phyloP scores from a whole-genome alignment of 2,888 invertebrate genomes.

The Campoplex capitator region DNA sequence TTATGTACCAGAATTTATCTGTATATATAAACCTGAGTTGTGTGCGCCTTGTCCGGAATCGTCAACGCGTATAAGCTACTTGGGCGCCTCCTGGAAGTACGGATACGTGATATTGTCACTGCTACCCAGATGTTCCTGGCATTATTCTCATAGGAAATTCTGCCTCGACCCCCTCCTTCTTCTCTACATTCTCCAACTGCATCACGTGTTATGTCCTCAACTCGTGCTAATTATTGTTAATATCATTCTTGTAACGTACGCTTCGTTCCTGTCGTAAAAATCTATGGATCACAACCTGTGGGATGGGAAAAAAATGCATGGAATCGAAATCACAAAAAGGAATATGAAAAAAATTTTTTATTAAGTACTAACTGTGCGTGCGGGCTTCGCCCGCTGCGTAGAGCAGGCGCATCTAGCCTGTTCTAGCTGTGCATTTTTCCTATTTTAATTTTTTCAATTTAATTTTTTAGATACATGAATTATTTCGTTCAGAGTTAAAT shows the following conservation, averaged over 20 bases:
- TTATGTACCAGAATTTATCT: slow-evolving; percentile 14
- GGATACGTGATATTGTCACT: slow-evolving; percentile 43
- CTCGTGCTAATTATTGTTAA: slow-evolving; percentile 30
- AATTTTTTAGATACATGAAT: too few relatives aligned
- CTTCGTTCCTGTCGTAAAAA: background rate
- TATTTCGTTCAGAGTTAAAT: too few relatives aligned
- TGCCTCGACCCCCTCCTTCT: background rate
- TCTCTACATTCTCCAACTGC: slow-evolving; percentile 12
- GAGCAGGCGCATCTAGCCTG: too few relatives aligned
- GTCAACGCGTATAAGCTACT: slow-evolving; percentile 56
- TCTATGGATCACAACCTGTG: too few relatives aligned
- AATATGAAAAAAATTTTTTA: too few relatives aligned
- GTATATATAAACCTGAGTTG: slow-evolving; percentile 10
- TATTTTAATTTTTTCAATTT: too few relatives aligned
- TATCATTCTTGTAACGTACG: background rate
- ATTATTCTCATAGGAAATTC: slow-evolving; percentile 46
- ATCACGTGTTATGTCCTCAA: background rate
- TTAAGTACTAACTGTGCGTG: too few relatives aligned
- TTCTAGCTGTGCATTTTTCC: too few relatives aligned
- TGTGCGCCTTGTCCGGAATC: slow-evolving; percentile 40
- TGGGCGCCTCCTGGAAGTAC: slow-evolving; percentile 2
- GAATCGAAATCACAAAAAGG: too few relatives aligned
- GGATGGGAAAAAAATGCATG: too few relatives aligned
- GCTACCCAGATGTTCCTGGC: slow-evolving; percentile 40
- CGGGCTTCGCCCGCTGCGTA: too few relatives aligned